Evolutionary conservation across 2,888 invertebrate genomes (phyloP).

Genomic region (Nomada fucata): DNA sequence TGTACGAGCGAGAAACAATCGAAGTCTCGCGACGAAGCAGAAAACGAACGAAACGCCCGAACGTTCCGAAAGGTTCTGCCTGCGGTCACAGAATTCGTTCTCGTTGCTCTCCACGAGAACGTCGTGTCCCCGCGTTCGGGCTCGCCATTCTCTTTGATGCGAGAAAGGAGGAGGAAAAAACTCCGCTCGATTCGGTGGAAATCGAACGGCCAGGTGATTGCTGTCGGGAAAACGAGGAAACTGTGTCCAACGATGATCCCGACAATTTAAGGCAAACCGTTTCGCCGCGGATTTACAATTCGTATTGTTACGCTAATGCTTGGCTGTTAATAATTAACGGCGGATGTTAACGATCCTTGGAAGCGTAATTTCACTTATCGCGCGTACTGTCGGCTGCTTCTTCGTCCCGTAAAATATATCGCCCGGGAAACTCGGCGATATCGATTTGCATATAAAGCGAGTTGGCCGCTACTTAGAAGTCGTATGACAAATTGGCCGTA

Average conservation of each 20-base stretch:
- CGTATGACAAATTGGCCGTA: conserved; percentile 58
- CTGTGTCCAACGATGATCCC: conserved; percentile 32
- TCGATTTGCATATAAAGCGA: conserved; percentile 54
- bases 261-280: background rate
- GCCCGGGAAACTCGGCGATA: conserved; percentile 51
- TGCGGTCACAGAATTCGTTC: conserved; percentile 45
- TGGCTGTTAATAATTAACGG: conserved; percentile 53
- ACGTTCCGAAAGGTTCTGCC: conserved; percentile 29
- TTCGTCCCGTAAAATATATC: conserved; percentile 20
- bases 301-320: conserved; percentile 42
- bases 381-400: conserved; percentile 25
- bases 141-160: conserved; percentile 36
- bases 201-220: conserved; percentile 37
- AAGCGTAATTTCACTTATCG: conserved; percentile 60
- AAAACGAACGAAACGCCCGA: conserved; percentile 42
- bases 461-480: conserved; percentile 49
- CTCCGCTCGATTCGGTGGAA: conserved; percentile 6
- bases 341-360: conserved; percentile 38
- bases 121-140: conserved; percentile 27
- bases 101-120: conserved; percentile 51
- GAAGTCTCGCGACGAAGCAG: conserved; percentile 40
- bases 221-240: conserved; percentile 31
- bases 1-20: conserved; percentile 35
- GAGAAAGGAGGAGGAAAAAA: background rate
- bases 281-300: conserved; percentile 41